Base-by-base conservation (phyloP, 2,113 vertebrate species). In the Brachypodius melanocephalos region DNA sequence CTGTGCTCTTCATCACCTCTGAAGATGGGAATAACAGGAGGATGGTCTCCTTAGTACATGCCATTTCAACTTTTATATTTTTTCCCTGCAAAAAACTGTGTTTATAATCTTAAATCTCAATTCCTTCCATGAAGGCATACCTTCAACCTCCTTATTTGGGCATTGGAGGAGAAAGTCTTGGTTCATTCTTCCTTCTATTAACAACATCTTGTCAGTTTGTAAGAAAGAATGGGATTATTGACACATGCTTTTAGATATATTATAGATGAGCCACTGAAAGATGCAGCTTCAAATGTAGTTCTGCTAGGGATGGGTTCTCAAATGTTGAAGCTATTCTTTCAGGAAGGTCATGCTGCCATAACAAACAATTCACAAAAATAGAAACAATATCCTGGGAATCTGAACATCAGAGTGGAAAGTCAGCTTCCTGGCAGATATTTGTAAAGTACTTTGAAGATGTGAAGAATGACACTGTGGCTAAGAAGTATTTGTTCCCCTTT, bases 341-440 rank as follows among this genome's bases (percentile, higher is more conserved):
- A 95, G 84, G 93, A 95, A 94, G 94, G 91, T 91, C 91, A 79
- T 49, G 54, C 87, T 97, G 78, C 94, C 93, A 95, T 61, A 95
- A 96, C 59, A 97, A 97, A 96, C 95, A 95, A 73, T 57, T 62
- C 54, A 79, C 93, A 71, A 82, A 95, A 97, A 96, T 95, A 97
- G 96, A 95, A 97, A 79, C 93, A 94, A 94, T 96, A 76, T 71
- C 94, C 91, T 97, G 96, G 91, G 94, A 97, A 96, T 95, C 91
- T 79, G 89, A 95, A 95, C 34, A 83, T 87, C 78, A 92, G 87
- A 95, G 86, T 94, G 93, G 87, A 96, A 95, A 94, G 62, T 92
- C 94, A 94, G 87, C 89, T 97, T 97, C 96, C 96, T 95, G 94
- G 84, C 85, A 94, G 84, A 95, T 94, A 92, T 93, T 94, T 94